Evolutionary conservation across 2,888 invertebrate species (phyloP).

Genomic region (Brachyptera putata): DNA sequence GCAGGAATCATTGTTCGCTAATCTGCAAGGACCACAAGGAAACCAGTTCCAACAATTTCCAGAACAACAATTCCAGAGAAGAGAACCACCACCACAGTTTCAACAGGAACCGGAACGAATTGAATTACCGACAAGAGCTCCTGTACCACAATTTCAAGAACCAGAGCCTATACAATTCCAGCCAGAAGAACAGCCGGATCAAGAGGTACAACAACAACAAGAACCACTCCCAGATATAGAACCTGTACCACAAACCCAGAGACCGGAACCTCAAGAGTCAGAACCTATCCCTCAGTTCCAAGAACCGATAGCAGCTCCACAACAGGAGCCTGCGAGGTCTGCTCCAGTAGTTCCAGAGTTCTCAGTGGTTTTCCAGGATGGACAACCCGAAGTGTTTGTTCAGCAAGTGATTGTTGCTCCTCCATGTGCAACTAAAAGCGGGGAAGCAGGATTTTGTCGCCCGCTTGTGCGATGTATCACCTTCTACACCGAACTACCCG

Average conservation of each 20-base stretch:
- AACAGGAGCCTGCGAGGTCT: neutral
- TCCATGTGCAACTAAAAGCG: constrained; percentile 37
- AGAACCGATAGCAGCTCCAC: constrained; percentile 3
- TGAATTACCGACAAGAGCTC: neutral
- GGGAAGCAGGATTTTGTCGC: constrained; percentile 40
- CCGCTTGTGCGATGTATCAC: constrained; percentile 42
- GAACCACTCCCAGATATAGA: neutral
- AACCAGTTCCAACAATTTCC: constrained; percentile 9
- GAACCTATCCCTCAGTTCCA: constrained; percentile 2
- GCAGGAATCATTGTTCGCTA: constrained; percentile 24
- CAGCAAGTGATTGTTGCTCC: constrained; percentile 19
- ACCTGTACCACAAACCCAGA: constrained; percentile 15
- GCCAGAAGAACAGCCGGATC: neutral
- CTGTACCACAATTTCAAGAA: constrained; percentile 10
- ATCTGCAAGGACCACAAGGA: neutral
- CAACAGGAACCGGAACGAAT: neutral
- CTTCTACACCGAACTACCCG: constrained; percentile 42
- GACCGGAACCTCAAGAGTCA: constrained; percentile 10
- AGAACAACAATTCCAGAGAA: constrained; percentile 9
- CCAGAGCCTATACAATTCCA: neutral
- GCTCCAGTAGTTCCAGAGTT: neutral
- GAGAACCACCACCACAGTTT: constrained; percentile 1
- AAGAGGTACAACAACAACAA: constrained; percentile 5
- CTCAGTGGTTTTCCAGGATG: neutral
- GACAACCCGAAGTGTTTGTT: neutral